Evolutionary conservation across 2,888 invertebrate species (phyloP).

Genomic region (Macroteleia sp.): DNA sequence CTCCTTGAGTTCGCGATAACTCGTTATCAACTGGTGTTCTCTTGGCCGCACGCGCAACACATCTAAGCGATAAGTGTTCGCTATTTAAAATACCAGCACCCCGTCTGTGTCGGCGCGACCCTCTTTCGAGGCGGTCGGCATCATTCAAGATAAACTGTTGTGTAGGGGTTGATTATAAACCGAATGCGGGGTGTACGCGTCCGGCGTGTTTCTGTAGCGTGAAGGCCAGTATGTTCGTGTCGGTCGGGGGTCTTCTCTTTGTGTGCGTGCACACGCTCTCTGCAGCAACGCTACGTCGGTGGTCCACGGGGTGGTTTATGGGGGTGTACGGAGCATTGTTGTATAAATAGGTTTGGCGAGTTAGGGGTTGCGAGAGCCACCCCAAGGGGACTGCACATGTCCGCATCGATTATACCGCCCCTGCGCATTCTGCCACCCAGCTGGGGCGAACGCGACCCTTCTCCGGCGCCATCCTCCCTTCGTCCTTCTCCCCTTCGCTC

Average conservation of each 20-base stretch:
- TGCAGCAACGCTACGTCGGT: slow-evolving; percentile 64
- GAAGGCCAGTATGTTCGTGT: slow-evolving; percentile 61
- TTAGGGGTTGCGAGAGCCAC: slow-evolving; percentile 82
- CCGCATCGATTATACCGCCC: slow-evolving; percentile 83
- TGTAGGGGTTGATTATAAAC: slow-evolving; percentile 81
- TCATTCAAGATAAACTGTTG: slow-evolving; percentile 81
- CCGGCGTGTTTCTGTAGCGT: slow-evolving; percentile 54
- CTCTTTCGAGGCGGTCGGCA: slow-evolving; percentile 47
- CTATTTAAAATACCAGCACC: slow-evolving; percentile 82
- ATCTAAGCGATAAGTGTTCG: slow-evolving; percentile 77
- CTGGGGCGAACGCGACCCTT: slow-evolving; percentile 60
- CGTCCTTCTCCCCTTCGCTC: slow-evolving; percentile 40
- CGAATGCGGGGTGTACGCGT: slow-evolving; percentile 69
- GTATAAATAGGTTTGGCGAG: slow-evolving; percentile 84
- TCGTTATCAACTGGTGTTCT: slow-evolving; percentile 54
- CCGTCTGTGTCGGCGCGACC: slow-evolving; percentile 57
- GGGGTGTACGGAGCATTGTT: slow-evolving; percentile 83
- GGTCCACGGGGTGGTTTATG: slow-evolving; percentile 82
- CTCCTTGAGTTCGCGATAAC: too few relatives aligned
- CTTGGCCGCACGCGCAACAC: slow-evolving; percentile 35
- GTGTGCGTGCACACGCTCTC: slow-evolving; percentile 38
- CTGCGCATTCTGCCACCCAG: slow-evolving; percentile 61
- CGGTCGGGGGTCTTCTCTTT: slow-evolving; percentile 62
- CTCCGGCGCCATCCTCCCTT: slow-evolving; percentile 47
- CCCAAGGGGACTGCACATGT: slow-evolving; percentile 84